Evolutionary conservation across 1,140 invertebrate genomes (phyloP), one percentile per base, ranked within the genome.

Genomic region (Phymastichus coffea): DNA sequence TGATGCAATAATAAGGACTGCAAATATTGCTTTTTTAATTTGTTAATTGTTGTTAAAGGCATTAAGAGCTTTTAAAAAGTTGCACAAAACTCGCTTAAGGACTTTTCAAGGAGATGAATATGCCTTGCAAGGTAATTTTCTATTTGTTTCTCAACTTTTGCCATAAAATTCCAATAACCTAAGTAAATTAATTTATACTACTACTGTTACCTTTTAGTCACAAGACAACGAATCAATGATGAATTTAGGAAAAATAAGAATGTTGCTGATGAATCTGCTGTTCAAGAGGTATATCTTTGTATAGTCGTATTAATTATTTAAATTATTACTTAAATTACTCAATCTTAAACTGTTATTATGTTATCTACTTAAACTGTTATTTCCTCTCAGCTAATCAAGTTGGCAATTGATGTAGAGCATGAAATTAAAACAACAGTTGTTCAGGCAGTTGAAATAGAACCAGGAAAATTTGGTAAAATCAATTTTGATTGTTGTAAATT

Each of bases 351-450:
- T n/a, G n/a, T n/a, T 41, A 40, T 23, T 52, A 43, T 26, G 25
- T 33, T 40, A 57, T 57, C 19, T 54, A 40, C 9, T 19, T 30
- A 37, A 4, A n/a, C n/a, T n/a, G n/a, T n/a, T n/a, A 17, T 59
- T 40, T 61, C 48, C 17, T 49, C 30, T 59, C 70, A 88, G 86
- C 73, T 88, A 69, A 75, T 88, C 28, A 80, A 84, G 68, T 82
- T 82, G 69, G 81, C 82, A 2, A 77, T 81, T 64, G 84, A 82
- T 63, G 82, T 88, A n/a, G 86, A 88, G 74, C 70, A 71, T 44
- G 86, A 88, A 77, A 63, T 88, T 8, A 81, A 79, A 70, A 86
- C 83, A 10, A 84, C 82, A 63, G 80, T 89, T 22, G 83, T 89
- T 53, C 86, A 88, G 77, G 82, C 83, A 14, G 72, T 74, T 62